These are phyloP conservation scores for Menura novaehollandiae DNA, from an alignment of 2,113 vertebrate genomes.

Conservation along the genomic window DNA sequence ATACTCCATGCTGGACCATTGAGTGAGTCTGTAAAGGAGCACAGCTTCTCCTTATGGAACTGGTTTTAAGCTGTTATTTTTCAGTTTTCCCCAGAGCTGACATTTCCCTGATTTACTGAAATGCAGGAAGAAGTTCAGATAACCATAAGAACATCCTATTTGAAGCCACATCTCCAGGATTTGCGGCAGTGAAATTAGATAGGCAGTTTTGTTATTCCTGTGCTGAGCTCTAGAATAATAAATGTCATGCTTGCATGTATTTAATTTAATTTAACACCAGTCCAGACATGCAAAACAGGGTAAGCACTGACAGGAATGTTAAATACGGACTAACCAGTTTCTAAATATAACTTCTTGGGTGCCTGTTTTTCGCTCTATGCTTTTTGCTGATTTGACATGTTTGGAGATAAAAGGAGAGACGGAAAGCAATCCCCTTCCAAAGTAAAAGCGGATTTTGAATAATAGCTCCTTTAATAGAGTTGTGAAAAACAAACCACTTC, in stretches of 20 bases:
- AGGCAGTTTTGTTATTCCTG: conserved; percentile 35
- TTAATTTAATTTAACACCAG: conserved; percentile 65
- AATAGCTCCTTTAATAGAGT: conserved; percentile 18
- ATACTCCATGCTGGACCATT: neutral
- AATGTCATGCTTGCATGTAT: conserved; percentile 56
- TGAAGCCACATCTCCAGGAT: neutral
- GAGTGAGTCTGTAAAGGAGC: neutral
- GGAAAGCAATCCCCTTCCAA: neutral
- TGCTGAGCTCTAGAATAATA: conserved; percentile 46
- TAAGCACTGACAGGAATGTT: conserved; percentile 63
- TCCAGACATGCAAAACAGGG: conserved; percentile 64
- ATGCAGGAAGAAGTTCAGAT: neutral
- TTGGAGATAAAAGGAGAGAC: conserved; percentile 44
- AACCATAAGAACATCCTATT: conserved; percentile 8
- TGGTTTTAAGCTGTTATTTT: conserved; percentile 5
- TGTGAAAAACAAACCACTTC: neutral
- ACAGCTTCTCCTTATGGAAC: neutral
- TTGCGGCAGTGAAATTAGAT: conserved; percentile 15
- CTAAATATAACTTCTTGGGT: conserved; percentile 62
- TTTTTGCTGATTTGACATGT: conserved; percentile 66
- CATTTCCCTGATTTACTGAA: conserved; percentile 29
- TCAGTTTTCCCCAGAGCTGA: neutral
- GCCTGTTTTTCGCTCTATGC: conserved; percentile 31
- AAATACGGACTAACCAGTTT: conserved; percentile 51
- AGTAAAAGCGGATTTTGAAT: neutral